Evolutionary conservation across 2,797 vertebrate genomes (phyloP), one percentile per base, ranked within the genome.

Genomic region (Xiphophorus birchmanni): DNA sequence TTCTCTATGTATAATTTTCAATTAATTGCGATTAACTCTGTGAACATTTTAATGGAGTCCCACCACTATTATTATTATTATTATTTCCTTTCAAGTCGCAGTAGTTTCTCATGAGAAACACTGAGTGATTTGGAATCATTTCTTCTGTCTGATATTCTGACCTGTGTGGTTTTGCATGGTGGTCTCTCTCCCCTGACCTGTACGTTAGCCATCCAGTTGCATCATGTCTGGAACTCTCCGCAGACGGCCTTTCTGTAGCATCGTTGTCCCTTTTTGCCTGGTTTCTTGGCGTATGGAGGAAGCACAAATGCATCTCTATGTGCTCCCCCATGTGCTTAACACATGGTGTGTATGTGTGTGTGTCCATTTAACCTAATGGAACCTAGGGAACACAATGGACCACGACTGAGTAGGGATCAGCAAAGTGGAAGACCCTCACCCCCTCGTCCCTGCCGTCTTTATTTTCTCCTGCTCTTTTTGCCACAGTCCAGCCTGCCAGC

Each of bases 171-270:
- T 80, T 76, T 79, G 74, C 80, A 54, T 74, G 86, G 80, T 79
- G 40, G 56, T 71, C 82, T 83, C 80, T 42, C 17, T 84, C 86
- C 89, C 73, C 13, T 35, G 48, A 80, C 83, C 37, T 76, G 79
- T 90, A 81, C 83, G 75, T 47, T 29, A 82, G 74, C 86, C 83
- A 74, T 88, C 84, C 87, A 84, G 80, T 85, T 88, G 87, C 89
- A 93, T 92, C 90, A 92, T 89, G 90, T 90, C 82, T 88, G 84
- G 87, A 78, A 73, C 80, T 90, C 92, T 90, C 93, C 81, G 92
- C 91, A 94, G 91, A 40, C 0, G 42, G 77, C 65, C 80, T 81
- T 86, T 86, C 80, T 89, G 88, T 82, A 75, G 74, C 81, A 83
- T 82, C 82, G 83, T 81, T 89, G 92, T 89, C 54, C 77, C 67